These are phyloP conservation scores for Phyllotis vaccarum DNA, from an alignment of 2,797 vertebrate species.

Conservation along the genomic window DNA sequence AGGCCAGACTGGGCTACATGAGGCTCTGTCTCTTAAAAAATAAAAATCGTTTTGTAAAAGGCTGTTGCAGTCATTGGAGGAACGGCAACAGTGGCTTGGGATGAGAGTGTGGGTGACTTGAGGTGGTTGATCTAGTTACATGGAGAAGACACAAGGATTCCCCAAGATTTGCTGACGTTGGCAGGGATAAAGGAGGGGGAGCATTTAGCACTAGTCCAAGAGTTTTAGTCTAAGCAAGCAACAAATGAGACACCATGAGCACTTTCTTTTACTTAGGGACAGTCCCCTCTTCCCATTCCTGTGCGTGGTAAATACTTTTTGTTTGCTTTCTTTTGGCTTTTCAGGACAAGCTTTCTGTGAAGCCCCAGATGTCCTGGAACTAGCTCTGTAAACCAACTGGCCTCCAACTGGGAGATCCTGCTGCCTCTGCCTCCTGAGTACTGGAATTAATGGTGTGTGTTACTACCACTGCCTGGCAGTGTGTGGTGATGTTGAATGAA, in stretches of 20 bases:
- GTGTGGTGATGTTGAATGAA: neutral
- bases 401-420: neutral
- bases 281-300: neutral
- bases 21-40: neutral
- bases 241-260: neutral
- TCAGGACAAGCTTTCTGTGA: neutral
- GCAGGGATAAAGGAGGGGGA: neutral
- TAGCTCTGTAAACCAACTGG: neutral
- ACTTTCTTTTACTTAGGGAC: neutral
- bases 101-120: neutral
- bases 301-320: neutral
- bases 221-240: neutral
- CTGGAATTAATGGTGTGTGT: neutral
- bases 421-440: neutral
- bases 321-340: neutral
- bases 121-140: neutral
- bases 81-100: neutral
- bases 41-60: neutral
- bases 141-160: slow-evolving; percentile 7
- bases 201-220: neutral
- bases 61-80: neutral
- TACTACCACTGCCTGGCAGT: neutral
- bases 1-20: neutral
- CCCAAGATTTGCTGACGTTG: neutral
- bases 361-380: neutral